Base-by-base conservation (phyloP, 2,113 vertebrate species). In the Pedionomus torquatus region DNA sequence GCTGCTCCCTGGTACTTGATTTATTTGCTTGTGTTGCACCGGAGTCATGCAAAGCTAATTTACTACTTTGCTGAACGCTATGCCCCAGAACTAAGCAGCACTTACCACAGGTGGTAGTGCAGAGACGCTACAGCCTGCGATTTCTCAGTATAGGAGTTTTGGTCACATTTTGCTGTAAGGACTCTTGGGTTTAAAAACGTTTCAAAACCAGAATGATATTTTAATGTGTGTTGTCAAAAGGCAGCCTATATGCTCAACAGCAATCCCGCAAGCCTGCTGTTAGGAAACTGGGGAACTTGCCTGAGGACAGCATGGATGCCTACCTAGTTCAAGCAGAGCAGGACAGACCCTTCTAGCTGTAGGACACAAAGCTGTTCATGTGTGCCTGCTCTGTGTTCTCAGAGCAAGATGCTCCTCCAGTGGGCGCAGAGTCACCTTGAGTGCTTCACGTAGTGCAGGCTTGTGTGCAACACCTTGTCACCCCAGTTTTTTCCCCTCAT, bases 391-490 rank as follows among this genome's bases (percentile, higher is more conserved):
- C 57, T 30, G 19, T 31, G 19, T 64, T 18, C 71, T 61, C 33
- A 75, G 51, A 63, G 37, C 3, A 78, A 18, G 16, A 39, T 0
- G 1, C 21, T 51, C 35, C 33, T 44, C 39, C 31, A 55, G 20
- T 39, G 10, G 20, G 28, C 33, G 55, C 10, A 20, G 35, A 63
- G 30, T 39, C 41, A 64, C 1, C 4, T 74, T 44, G 11, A 0
- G 0, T 0, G 1, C 33, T 20, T 81, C 19, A 15, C 0, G 1
- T 7, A 46, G 43, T 0, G 0, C 55, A 31, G 41, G 19, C 0
- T 3, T 23, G 28, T 13, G 35, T 24, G 65, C 25, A 35, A 48
- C 25, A 54, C 23, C 24, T 19, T 31, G 23, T 23, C 51, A 35
- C 28, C 21, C 4, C 2, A 33, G 9, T 30, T 79, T 71, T 91